These are phyloP conservation scores for Dendrophyllia cribrosa DNA, from an alignment of 64 coral and sea anemone genomes.

Conservation along the genomic window DNA sequence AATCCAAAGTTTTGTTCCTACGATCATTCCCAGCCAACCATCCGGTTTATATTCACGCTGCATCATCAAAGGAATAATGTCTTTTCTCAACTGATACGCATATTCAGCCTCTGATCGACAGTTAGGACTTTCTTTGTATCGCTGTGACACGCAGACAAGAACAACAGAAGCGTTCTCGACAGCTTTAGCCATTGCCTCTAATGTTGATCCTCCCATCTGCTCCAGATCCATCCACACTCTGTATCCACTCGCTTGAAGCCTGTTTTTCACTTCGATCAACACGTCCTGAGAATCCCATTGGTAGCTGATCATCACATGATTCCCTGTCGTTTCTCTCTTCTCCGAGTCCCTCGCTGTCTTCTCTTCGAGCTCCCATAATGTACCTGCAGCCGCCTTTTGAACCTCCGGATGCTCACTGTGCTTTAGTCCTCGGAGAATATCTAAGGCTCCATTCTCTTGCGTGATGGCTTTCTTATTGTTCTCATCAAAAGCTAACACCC, in stretches of 20 bases:
- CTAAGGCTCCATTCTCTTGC: slow-evolving; percentile 27
- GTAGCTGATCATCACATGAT: slow-evolving; percentile 84
- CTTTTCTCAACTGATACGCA: slow-evolving; percentile 67
- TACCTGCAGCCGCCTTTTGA: slow-evolving; percentile 68
- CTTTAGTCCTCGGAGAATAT: slow-evolving; percentile 17
- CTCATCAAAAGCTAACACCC: slow-evolving; percentile 78
- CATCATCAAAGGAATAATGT: slow-evolving; percentile 63
- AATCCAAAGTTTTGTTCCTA: slow-evolving; percentile 40
- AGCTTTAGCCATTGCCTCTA: slow-evolving; percentile 70
- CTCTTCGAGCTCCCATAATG: slow-evolving; percentile 77
- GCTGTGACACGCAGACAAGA: slow-evolving; percentile 62
- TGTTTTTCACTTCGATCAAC: slow-evolving; percentile 69
- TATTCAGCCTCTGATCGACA: slow-evolving; percentile 80
- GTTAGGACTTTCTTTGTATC: slow-evolving; percentile 79
- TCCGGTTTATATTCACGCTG: slow-evolving; percentile 46
- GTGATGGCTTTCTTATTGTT: slow-evolving; percentile 61
- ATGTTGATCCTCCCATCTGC: slow-evolving; percentile 77
- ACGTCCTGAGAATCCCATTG: slow-evolving; percentile 71
- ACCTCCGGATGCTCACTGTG: slow-evolving; percentile 34
- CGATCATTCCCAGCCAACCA: slow-evolving; percentile 53
- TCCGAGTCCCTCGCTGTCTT: slow-evolving; percentile 15
- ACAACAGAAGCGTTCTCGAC: slow-evolving; percentile 72
- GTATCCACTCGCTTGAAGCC: slow-evolving; percentile 51
- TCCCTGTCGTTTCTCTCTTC: neutral
- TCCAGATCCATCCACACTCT: slow-evolving; percentile 86